A percentile compares a stretch with the other conserved stretches of the same genome.
These are phyloP conservation scores for Cyclophora albipunctata DNA, from an alignment of 2,888 invertebrate species.

Conservation along the genomic window DNA sequence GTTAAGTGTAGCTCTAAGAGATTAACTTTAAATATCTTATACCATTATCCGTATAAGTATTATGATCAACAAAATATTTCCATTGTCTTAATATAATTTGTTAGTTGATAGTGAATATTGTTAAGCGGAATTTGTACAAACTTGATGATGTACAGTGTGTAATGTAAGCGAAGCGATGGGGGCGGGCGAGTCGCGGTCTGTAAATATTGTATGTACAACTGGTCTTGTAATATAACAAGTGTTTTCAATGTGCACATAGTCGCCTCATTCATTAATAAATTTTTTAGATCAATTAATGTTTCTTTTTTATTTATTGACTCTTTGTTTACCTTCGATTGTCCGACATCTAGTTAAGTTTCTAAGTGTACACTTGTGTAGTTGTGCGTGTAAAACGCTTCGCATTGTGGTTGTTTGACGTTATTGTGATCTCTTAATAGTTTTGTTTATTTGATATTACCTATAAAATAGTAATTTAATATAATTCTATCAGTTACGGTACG, in stretches of 20 bases:
- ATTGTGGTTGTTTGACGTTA: slow-evolving; percentile 5
- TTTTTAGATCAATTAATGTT: slow-evolving; percentile 69
- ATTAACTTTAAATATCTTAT: slow-evolving; percentile 53
- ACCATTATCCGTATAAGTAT: slow-evolving; percentile 70
- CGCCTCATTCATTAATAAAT: slow-evolving; percentile 75
- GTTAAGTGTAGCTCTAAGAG: slow-evolving; percentile 57
- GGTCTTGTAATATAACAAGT: slow-evolving; percentile 69
- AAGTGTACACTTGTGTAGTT: not conserved
- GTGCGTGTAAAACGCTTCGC: not conserved
- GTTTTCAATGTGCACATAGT: slow-evolving; percentile 76
- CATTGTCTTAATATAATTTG: slow-evolving; percentile 62
- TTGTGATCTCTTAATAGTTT: no score
- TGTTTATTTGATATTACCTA: no score
- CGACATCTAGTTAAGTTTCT: slow-evolving; percentile 6
- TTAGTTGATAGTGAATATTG: slow-evolving; percentile 41
- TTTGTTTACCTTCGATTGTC: slow-evolving; percentile 22
- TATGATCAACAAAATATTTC: slow-evolving; percentile 69
- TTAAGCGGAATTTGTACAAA: slow-evolving; percentile 69
- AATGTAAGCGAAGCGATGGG: slow-evolving; percentile 23
- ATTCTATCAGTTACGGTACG: slow-evolving; percentile 12
- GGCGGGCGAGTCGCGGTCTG: slow-evolving; percentile 29
- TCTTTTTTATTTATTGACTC: slow-evolving; percentile 35
- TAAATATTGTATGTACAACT: slow-evolving; percentile 71
- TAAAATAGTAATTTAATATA: not conserved
- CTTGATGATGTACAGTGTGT: slow-evolving; percentile 66